phyloP scores from a whole-genome alignment of 2,113 vertebrate genomes.

The Amphilophus citrinellus region DNA sequence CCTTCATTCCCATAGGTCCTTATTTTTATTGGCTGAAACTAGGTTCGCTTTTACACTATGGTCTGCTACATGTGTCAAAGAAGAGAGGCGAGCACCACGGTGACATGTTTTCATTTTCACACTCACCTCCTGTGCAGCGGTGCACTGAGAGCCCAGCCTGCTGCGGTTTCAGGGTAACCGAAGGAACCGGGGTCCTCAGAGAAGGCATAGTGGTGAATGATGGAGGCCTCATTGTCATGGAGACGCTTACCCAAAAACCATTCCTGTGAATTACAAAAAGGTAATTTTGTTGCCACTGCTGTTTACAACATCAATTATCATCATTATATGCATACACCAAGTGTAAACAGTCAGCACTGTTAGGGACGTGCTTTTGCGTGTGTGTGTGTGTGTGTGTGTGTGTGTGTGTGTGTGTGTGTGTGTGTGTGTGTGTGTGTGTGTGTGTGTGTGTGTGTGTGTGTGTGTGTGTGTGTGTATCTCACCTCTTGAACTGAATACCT shows the following conservation, averaged over 20 bases:
- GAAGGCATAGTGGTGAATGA: conserved; percentile 96
- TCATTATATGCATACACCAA: neutral
- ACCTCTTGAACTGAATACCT: conserved; percentile 86
- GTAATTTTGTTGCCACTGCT: neutral
- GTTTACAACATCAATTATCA: neutral
- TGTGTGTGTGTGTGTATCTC: too few relatives aligned
- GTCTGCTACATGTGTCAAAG: neutral
- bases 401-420: neutral
- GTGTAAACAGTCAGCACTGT: neutral
- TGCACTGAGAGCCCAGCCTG: conserved; percentile 91
- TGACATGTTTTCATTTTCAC: neutral
- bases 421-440: too few relatives aligned
- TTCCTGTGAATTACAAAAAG: conserved; percentile 77
- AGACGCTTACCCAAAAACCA: conserved; percentile 93
- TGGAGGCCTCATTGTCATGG: conserved; percentile 88
- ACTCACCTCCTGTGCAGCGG: conserved; percentile 87
- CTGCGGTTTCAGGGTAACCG: conserved; percentile 91
- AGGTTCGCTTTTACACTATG: neutral
- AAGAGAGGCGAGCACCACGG: neutral
- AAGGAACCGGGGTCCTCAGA: conserved; percentile 89
- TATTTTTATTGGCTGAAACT: neutral
- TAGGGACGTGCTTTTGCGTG: neutral
- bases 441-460: too few relatives aligned
- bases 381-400: neutral
- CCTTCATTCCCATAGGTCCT: neutral